Base-by-base conservation (phyloP, 2,797 vertebrate species). In the Sciurus carolinensis region DNA sequence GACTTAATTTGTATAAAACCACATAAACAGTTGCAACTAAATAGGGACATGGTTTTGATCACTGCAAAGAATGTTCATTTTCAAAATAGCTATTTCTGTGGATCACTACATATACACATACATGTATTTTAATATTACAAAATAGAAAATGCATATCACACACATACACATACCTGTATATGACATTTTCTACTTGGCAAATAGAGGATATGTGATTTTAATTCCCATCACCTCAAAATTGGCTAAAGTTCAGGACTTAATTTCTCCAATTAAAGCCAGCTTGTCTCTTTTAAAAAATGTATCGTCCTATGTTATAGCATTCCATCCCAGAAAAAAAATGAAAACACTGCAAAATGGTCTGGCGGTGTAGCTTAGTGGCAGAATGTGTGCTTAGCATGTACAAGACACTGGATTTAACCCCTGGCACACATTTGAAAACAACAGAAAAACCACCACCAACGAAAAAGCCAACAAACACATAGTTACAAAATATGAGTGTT, bases 11-110 rank as follows among this genome's bases (percentile, higher is more conserved):
- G 20, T 64, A 62, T 73, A 83, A 83, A 90, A 84, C 7, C 0
- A 57, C 52, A 72, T 44, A 36, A 77, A 69, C 54, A 9, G 33
- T 86, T 86, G 26, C 24, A 66, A 59, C 26, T 62, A 86, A 67
- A 52, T 18, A 28, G 28, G 36, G 11, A 24, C 18, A 30, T 62
- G 30, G 42, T 69, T 90, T 39, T 93, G 13, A 88, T 80, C 11
- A 73, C 13, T 73, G 30, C 5, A 80, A 88, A 80, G 39, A 84
- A 90, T 72, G 80, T 71, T 67, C 66, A 84, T 75, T 79, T 96
- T 83, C 42, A 76, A 84, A 93, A n/a, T 57, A 90, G 18, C n/a
- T 64, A 50, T 82, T 89, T 89, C 59, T 86, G 69, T 73, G 62
- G 54, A 73, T 83, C 36, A 75, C 44, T 67, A 85, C 77, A 57